Evolutionary conservation across 2,113 vertebrate species (phyloP), one percentile per base, ranked within the genome.

Genomic region (Halichoeres trimaculatus): DNA sequence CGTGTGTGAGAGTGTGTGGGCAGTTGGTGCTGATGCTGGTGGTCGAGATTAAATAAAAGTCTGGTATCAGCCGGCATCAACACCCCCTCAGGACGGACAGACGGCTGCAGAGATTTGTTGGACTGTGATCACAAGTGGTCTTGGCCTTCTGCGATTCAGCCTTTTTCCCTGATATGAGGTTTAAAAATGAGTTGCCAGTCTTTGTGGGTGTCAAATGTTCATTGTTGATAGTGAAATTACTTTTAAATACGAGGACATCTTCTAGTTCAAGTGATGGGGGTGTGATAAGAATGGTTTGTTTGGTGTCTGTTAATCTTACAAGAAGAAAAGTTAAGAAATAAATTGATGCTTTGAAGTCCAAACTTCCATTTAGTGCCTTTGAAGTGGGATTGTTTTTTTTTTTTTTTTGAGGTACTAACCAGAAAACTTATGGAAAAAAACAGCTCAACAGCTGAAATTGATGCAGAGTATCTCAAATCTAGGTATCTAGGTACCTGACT

Each of bases 81-180:
- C 52, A 22, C 34, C 54, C 72, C 83, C 75, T 22, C 26, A 74
- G 85, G 85, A 76, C 16, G 74, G 48, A 57, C 64, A 57, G 68
- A 50, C 78, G 64, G 78, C 75, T 62, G 19, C 64, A 76, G 74
- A 88, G 76, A 82, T 81, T 53, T 38, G 68, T 57, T 88, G 86
- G 86, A 72, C 77, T 69, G 43, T 52, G 66, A 89, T 89, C 84
- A 84, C 72, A 87, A 62, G 54, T 70, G 56, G 26, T 64, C 35
- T 30, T 63, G 76, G 66, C 24, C 66, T 69, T 58, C 30, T 59
- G 77, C 35, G 43, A 70, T 63, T 22, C 36, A 62, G 48, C 3
- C 30, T 30, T 30, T 77, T 62, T 74, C 19, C 38, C 47, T 78
- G 40, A 57, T 70, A 64, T 13, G 68, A 76, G 57, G 30, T 80